Conservation (phyloP, 2,797 vertebrate genomes). For the Euthynnus affinis region DNA sequence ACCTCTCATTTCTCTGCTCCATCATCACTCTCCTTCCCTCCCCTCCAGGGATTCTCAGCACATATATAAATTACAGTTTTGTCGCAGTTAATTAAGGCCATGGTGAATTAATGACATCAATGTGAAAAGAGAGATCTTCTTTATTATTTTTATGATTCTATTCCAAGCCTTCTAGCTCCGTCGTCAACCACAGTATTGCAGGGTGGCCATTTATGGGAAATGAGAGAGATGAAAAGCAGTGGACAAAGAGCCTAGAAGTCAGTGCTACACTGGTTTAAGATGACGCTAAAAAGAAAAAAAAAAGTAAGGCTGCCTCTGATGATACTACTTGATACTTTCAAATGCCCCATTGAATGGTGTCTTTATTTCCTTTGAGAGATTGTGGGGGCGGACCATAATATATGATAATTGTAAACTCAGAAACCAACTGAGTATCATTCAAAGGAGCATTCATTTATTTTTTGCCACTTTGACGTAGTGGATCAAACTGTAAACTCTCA, state of each 20-base stretch:
- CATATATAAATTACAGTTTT: slow-evolving; percentile 63
- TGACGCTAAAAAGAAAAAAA: too few relatives aligned
- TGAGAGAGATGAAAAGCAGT: background rate
- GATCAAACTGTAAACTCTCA: too few relatives aligned
- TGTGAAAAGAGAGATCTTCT: slow-evolving; percentile 12
- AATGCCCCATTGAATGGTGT: too few relatives aligned
- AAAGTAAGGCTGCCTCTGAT: too few relatives aligned
- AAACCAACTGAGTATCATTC: too few relatives aligned
- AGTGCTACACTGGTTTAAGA: background rate
- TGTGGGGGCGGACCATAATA: too few relatives aligned
- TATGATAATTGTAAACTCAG: too few relatives aligned
- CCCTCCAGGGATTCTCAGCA: slow-evolving; percentile 33
- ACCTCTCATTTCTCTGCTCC: slow-evolving; percentile 64
- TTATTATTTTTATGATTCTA: slow-evolving; percentile 32
- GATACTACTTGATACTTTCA: too few relatives aligned
- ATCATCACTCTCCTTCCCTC: slow-evolving; percentile 30
- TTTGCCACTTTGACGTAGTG: too few relatives aligned
- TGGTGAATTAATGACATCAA: slow-evolving; percentile 41
- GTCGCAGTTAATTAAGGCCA: slow-evolving; percentile 57
- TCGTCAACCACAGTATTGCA: background rate
- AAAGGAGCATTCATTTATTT: too few relatives aligned
- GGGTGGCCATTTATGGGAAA: background rate
- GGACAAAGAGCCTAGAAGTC: background rate
- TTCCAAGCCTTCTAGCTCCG: background rate
- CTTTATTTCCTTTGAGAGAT: too few relatives aligned